A percentile compares a stretch with the other conserved stretches of the same genome.
phyloP scores from a whole-genome alignment of 1,140 invertebrate species.

The Scaptomyza montana region DNA sequence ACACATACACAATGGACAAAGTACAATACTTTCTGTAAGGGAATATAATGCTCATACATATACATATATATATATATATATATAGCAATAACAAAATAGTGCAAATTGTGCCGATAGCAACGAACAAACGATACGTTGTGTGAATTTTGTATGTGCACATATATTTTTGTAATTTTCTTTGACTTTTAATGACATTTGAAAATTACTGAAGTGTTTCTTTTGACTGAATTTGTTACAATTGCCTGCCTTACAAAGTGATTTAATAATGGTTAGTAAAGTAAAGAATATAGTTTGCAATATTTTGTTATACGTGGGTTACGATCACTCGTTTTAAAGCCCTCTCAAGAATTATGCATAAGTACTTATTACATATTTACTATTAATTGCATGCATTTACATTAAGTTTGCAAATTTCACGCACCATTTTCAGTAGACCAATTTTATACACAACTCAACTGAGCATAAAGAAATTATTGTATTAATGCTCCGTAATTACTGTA shows the following conservation, averaged over 20 bases:
- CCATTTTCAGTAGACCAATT: constrained; percentile 42
- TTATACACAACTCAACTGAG: constrained; percentile 17
- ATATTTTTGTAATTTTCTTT: constrained; percentile 17
- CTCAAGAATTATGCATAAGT: constrained; percentile 42
- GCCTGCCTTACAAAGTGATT: not conserved
- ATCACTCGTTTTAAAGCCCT: constrained; percentile 28
- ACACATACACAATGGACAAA: not conserved
- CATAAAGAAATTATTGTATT: constrained; percentile 5
- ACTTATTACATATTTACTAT: constrained; percentile 55
- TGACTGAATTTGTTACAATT: not conserved
- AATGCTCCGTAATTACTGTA: constrained; percentile 13
- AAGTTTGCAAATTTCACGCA: constrained; percentile 49
- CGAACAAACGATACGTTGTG: too few species aligned
- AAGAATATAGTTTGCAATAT: not conserved
- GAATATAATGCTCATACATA: not conserved
- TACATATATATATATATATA: not conserved
- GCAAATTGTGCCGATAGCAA: constrained; percentile 40
- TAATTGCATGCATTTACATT: constrained; percentile 64
- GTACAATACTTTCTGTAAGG: not conserved
- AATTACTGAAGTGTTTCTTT: not conserved
- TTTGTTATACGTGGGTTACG: not conserved
- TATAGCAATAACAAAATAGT: constrained; percentile 11
- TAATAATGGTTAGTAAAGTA: not conserved
- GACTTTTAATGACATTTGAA: constrained; percentile 4
- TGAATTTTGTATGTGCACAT: not conserved